A percentile compares a stretch with the other conserved stretches of the same genome.
Evolutionary conservation across 1,140 invertebrate species (phyloP).

Genomic region (Parapsyche elsis): DNA sequence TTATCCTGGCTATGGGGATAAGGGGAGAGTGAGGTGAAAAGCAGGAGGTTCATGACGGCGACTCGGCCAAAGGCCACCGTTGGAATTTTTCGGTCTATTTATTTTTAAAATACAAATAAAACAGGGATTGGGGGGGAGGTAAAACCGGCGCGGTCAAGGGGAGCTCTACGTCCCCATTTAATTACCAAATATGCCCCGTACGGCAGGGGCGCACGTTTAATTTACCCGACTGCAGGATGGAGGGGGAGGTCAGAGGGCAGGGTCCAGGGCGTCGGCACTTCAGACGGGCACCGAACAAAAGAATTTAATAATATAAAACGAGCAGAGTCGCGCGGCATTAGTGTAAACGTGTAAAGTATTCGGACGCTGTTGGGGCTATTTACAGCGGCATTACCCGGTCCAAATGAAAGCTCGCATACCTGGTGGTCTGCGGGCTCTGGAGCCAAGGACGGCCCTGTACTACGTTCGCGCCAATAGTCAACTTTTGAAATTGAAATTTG

Average conservation of each 20-base stretch:
- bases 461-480: neutral
- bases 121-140: neutral
- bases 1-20: neutral
- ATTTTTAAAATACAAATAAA: conserved; percentile 36
- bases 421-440: conserved; percentile 18
- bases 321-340: conserved; percentile 48
- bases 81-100: conserved; percentile 35
- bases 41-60: neutral
- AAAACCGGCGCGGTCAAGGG: conserved; percentile 20
- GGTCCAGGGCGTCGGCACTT: conserved; percentile 30
- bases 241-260: neutral
- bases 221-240: conserved; percentile 41
- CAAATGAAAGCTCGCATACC: conserved; percentile 51
- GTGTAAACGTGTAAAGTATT: conserved; percentile 52
- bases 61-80: neutral
- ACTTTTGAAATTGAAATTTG: too few species aligned
- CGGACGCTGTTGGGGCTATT: conserved; percentile 32
- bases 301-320: conserved; percentile 56
- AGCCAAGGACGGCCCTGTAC: neutral
- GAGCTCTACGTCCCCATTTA: conserved; percentile 39
- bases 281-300: conserved; percentile 54
- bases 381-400: conserved; percentile 46
- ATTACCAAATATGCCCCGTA: conserved; percentile 51
- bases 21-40: neutral
- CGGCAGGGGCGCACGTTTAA: conserved; percentile 48